phyloP scores from a whole-genome alignment of 2,797 vertebrate species.

The Sebastes trivittatus region DNA sequence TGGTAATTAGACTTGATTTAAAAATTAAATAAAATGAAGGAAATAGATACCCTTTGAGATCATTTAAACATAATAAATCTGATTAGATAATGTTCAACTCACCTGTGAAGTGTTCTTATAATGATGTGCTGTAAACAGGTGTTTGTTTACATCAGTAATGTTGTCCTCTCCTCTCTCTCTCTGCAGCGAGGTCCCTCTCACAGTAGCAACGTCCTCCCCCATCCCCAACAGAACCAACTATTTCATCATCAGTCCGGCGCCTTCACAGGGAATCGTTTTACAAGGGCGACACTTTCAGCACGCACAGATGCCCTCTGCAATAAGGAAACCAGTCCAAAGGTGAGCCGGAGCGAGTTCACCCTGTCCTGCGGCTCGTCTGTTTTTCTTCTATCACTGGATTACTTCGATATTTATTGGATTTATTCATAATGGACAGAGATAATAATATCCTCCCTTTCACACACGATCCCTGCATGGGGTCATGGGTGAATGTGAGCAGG shows the following conservation, averaged over 20 bases:
- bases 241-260: conserved; percentile 69
- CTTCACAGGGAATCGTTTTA: conserved; percentile 84
- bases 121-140: not conserved
- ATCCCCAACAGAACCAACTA: conserved; percentile 73
- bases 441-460: too few species aligned
- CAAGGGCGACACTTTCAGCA: conserved; percentile 93
- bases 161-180: not conserved
- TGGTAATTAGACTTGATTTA: not conserved
- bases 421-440: too few species aligned
- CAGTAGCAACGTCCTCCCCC: conserved; percentile 69
- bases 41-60: not conserved
- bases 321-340: conserved; percentile 92
- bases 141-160: not conserved
- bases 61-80: not conserved
- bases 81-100: not conserved
- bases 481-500: too few species aligned
- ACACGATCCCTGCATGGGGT: too few species aligned
- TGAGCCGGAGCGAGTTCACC: conserved; percentile 59
- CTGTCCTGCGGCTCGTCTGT: not conserved
- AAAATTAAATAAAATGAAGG: not conserved
- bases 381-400: not conserved
- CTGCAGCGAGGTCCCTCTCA: conserved; percentile 85
- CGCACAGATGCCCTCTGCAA: conserved; percentile 78
- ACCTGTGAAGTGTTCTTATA: not conserved
- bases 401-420: not conserved